Conservation (phyloP, 2,113 vertebrate species). For the Salvelinus namaycush region DNA sequence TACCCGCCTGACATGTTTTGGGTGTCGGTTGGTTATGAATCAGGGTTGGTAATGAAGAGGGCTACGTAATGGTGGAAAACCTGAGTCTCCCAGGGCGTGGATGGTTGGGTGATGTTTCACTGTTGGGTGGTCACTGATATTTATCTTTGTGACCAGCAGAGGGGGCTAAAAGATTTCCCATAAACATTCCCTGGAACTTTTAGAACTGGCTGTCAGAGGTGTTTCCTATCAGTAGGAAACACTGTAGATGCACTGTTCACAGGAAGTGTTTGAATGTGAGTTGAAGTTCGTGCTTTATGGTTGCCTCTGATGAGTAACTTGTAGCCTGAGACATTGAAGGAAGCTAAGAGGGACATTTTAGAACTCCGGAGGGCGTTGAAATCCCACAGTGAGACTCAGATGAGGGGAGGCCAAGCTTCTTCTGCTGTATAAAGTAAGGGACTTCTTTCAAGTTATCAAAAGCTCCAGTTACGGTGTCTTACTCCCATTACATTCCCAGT, state of each 20-base stretch:
- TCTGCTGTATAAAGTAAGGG: neutral
- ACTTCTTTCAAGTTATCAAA: neutral
- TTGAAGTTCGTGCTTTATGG: neutral
- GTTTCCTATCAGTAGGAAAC: neutral
- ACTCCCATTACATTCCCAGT: neutral
- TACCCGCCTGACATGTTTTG: neutral
- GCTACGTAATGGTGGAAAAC: neutral
- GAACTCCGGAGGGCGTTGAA: neutral
- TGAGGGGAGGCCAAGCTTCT: neutral
- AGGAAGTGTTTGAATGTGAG: too few relatives aligned
- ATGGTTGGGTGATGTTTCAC: neutral
- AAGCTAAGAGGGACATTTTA: neutral
- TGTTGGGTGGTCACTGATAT: slow-evolving; percentile 5
- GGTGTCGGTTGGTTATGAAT: slow-evolving; percentile 1
- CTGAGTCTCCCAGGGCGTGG: neutral
- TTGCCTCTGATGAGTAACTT: neutral
- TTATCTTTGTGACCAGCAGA: slow-evolving; percentile 49
- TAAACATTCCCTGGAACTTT: neutral
- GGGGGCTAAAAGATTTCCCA: slow-evolving; percentile 55
- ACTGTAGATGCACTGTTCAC: too few relatives aligned
- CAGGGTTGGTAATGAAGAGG: neutral
- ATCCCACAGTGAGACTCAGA: neutral
- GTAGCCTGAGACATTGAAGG: neutral
- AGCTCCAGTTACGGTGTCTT: neutral
- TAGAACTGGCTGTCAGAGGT: neutral